phyloP scores from a whole-genome alignment of 2,888 invertebrate genomes.

The Herminia tarsipennalis region DNA sequence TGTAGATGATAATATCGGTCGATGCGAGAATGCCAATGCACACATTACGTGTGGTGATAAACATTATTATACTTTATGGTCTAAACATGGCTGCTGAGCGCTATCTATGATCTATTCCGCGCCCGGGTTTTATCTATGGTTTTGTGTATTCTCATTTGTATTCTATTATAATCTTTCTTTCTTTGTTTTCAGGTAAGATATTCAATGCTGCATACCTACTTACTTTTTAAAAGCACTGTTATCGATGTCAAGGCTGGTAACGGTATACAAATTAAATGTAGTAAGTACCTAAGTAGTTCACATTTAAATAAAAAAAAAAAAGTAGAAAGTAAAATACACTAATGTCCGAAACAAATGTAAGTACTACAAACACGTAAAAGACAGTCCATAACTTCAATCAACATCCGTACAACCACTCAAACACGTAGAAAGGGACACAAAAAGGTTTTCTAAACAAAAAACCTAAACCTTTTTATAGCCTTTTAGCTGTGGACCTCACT shows the following conservation, averaged over 20 bases:
- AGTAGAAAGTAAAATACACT: too few relatives aligned
- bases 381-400: too few relatives aligned
- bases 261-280: too few relatives aligned
- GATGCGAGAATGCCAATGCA: constrained; percentile 16
- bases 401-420: too few relatives aligned
- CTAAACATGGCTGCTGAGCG: background rate
- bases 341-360: too few relatives aligned
- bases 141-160: background rate
- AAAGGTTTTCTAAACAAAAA: constrained; percentile 28
- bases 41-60: constrained; percentile 10
- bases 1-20: constrained; percentile 17
- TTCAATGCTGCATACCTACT: background rate
- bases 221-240: too few relatives aligned
- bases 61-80: background rate
- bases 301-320: too few relatives aligned
- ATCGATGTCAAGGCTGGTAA: too few relatives aligned
- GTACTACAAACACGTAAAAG: too few relatives aligned
- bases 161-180: background rate
- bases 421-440: background rate
- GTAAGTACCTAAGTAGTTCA: too few relatives aligned
- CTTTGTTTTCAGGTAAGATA: constrained; percentile 14
- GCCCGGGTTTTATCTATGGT: too few relatives aligned
- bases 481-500: constrained; percentile 15
- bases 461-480: constrained; percentile 39
- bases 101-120: background rate